phyloP scores from a whole-genome alignment of 2,888 invertebrate genomes.

The Tenthredo mesomela region DNA sequence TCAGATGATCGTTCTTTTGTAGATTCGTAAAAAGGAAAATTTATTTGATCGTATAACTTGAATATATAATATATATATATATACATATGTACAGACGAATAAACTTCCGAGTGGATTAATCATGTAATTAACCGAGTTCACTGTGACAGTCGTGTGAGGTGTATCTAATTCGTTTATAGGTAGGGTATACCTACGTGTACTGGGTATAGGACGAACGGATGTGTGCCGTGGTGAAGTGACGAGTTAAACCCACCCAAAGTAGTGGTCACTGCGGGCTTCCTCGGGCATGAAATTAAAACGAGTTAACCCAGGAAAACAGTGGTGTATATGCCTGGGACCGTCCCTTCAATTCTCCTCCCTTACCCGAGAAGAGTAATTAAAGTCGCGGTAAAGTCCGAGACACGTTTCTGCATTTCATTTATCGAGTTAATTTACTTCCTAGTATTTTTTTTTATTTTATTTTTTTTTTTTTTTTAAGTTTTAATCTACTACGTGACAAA shows the following conservation, averaged over 20 bases:
- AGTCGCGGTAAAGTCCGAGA: not conserved
- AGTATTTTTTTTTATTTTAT: not conserved
- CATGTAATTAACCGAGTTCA: constrained; percentile 23
- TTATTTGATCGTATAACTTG: not conserved
- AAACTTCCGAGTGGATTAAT: constrained; percentile 45
- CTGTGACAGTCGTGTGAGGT: constrained; percentile 7
- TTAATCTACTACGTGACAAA: not conserved
- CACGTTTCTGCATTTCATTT: constrained; percentile 21
- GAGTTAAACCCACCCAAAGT: constrained; percentile 44
- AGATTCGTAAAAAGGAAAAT: not conserved
- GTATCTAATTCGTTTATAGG: constrained; percentile 34
- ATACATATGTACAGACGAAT: not conserved
- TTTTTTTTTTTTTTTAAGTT: too few species aligned
- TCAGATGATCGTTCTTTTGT: not conserved
- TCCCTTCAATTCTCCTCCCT: not conserved
- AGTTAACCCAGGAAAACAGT: constrained; percentile 58
- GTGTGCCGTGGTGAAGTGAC: constrained; percentile 40
- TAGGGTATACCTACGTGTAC: not conserved
- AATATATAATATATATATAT: too few species aligned
- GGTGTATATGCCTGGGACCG: constrained; percentile 19
- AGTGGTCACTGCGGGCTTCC: constrained; percentile 51
- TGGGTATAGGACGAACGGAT: not conserved
- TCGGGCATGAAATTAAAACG: constrained; percentile 63
- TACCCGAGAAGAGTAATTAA: constrained; percentile 14
- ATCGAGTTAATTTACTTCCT: not conserved